Base-by-base conservation (phyloP, 2,797 vertebrate genomes). In the Nasua narica region DNA sequence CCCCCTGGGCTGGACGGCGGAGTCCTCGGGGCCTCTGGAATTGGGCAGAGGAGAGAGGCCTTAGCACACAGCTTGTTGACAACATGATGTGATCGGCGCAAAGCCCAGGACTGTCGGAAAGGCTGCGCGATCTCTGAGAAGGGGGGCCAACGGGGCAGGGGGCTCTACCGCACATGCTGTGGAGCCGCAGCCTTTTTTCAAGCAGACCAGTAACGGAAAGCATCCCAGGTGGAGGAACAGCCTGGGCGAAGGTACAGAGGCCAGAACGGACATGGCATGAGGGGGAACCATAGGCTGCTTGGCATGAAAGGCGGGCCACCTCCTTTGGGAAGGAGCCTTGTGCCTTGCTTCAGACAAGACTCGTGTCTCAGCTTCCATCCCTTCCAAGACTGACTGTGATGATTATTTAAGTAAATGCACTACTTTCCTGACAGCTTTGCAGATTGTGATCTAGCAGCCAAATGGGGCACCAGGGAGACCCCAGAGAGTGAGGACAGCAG, bases 241-340 rank as follows among this genome's bases (percentile, higher is more conserved):
- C 56, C 7, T 7, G 9, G 25, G 16, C 0, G 1, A 50, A 58
- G 4, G 46, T 4, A 16, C 77, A 27, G 88, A 62, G 43, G 12
- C 90, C 21, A 29, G 14, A 48, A 10, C 0, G 1, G 27, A 40
- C 0, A 0, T 0, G 2, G 27, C 0, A 0, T 1, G 15, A 12
- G 40, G 9, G 79, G 32, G 25, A 37, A 16, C n/a, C 9, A 2
- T 32, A 1, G 10, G 46, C 67, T 48, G 21, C 7, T 25, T 32
- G 2, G 14, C 2, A 0, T 2, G 29, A n/a, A 3, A 29, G 7
- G 18, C 0, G 29, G 37, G 35, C 9, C 32, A 8, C n/a, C 13
- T 29, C 35, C 56, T 37, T 48, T 0, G 4, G 23, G 46, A 54
- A 86, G 84, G 19, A 56, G 15, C n/a, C 48, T 29, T 11, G 4